Evolutionary conservation across 2,888 invertebrate genomes (phyloP).

Genomic region (Rhingia campestris): DNA sequence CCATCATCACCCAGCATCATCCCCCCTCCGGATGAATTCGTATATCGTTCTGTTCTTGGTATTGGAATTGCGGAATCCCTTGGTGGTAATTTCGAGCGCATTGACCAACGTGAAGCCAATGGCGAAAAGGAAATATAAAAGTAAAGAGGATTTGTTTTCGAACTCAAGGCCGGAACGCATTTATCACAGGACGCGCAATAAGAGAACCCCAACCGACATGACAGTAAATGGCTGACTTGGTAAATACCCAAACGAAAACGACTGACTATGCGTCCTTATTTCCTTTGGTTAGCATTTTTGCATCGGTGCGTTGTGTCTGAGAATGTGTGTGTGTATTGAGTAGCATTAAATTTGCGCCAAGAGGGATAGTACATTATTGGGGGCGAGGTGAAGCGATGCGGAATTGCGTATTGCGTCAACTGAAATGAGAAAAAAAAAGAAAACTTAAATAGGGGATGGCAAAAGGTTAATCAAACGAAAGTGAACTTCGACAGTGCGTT

Average conservation of each 20-base stretch:
- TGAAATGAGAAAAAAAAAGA: conserved; percentile 3
- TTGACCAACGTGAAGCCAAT: conserved; percentile 45
- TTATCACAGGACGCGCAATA: conserved; percentile 47
- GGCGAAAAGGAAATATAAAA: conserved; percentile 30
- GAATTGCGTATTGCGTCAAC: conserved; percentile 42
- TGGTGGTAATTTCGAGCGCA: conserved; percentile 62
- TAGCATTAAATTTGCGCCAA: conserved; percentile 59
- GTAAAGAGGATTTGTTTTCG: conserved; percentile 43
- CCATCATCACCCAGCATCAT: background rate
- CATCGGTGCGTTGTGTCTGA: background rate
- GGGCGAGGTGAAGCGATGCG: conserved; percentile 49
- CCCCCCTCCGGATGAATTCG: conserved; percentile 23
- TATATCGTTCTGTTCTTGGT: conserved; percentile 7
- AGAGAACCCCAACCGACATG: background rate
- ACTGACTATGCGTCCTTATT: conserved; percentile 14
- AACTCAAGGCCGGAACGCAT: conserved; percentile 56
- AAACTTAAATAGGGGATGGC: background rate
- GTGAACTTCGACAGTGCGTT: conserved; percentile 55
- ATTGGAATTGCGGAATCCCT: conserved; percentile 61
- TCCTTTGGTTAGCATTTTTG: conserved; percentile 19
- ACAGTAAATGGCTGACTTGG: conserved; percentile 41
- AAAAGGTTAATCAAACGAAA: conserved; percentile 49
- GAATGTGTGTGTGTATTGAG: conserved; percentile 13
- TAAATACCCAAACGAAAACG: background rate
- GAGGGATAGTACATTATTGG: conserved; percentile 45